Base-by-base conservation (phyloP, 1,140 invertebrate species). In the Cyclargus thomasi region DNA sequence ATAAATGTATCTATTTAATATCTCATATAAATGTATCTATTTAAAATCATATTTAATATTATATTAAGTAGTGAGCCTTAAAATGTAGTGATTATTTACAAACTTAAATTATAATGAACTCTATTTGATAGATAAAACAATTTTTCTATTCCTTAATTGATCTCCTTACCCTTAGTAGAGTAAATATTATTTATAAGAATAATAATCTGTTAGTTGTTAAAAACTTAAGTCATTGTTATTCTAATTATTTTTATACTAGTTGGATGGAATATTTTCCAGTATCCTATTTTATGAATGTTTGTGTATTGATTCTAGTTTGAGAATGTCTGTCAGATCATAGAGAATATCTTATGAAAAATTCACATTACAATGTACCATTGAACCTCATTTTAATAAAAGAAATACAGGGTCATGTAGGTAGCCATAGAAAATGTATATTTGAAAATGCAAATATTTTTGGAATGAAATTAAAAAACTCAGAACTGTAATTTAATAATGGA, bases 141-240 rank as follows among this genome's bases (percentile, higher is more conserved):
- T 71, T 85, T 86, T 86, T 82, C 79, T 85, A 86, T 86, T 85
- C 84, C 80, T 76, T 83, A 73, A 82, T 86, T 86, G 71, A 79
- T 80, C 76, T 86, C 84, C 82, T 82, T 76, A 66, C 79, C 80
- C 77, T 79, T 78, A 68, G 67, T 75, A 67, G 67, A 63, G n/a
- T 53, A 53, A 53, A 16, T 53, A 53, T 53, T 53, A 53, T 53
- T 62, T 67, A 14, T 66, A 70, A 69, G 67, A 69, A 64, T 20
- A 69, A 64, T 20, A 55, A 53, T 68, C 70, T 66, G 64, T 47
- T 70, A 39, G 35, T 68, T 62, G 66, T 53, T 71, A 29, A 62
- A 62, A 65, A 67, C 22, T n/a, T 70, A 63, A 65, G 55, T 73
- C 64, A 65, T 67, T 72, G 62, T 72, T 63, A 69, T 53, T 55